These are phyloP conservation scores for Indicator indicator DNA, from an alignment of 2,113 vertebrate species.

Conservation along the genomic window DNA sequence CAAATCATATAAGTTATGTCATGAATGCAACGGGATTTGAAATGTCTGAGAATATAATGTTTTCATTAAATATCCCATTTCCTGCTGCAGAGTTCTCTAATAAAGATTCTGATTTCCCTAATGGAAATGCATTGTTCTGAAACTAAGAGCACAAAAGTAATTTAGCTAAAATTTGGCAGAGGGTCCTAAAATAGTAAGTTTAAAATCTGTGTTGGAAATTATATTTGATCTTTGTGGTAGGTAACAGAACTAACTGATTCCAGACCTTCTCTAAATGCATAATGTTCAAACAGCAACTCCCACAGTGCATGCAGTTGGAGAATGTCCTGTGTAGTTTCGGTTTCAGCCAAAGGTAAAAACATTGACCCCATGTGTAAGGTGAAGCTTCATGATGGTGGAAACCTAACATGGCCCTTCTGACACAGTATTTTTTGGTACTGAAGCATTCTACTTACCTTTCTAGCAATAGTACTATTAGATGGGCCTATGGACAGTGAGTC, in stretches of 20 bases:
- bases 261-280: neutral
- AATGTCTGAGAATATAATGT: neutral
- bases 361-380: neutral
- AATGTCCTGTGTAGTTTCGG: neutral
- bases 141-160: neutral
- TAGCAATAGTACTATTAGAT: fast-evolving
- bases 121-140: neutral
- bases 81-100: neutral
- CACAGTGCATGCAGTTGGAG: fast-evolving
- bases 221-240: neutral
- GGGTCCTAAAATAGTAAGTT: neutral
- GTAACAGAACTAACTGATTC: neutral
- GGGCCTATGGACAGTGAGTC: neutral
- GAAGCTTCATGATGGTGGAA: neutral
- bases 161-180: neutral
- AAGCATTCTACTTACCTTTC: neutral
- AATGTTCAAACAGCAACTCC: neutral
- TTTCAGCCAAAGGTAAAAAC: neutral
- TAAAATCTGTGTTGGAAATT: neutral
- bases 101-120: neutral
- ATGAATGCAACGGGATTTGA: neutral
- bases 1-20: neutral
- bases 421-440: neutral
- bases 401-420: neutral
- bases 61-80: neutral